phyloP scores from a whole-genome alignment of 2,113 vertebrate species.

The Seriola quinqueradiata region DNA sequence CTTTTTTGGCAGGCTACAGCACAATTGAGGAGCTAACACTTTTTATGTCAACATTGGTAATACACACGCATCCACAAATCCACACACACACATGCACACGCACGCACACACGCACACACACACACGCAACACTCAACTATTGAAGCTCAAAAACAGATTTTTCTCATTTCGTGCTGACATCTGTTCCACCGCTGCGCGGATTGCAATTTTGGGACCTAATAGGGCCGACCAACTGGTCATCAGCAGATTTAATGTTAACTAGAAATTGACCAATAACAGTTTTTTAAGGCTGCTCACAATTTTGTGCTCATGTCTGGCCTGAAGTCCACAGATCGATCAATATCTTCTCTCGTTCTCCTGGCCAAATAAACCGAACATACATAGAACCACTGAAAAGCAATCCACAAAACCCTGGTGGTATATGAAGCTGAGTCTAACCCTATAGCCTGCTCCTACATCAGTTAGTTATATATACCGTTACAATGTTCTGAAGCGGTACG shows the following conservation, averaged over 20 bases:
- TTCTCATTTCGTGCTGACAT: conserved; percentile 73
- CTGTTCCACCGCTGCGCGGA: conserved; percentile 67
- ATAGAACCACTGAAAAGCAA: conserved; percentile 37
- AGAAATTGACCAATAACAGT: conserved; percentile 76
- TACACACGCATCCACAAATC: conserved; percentile 4
- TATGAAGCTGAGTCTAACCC: conserved; percentile 12
- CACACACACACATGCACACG: conserved; percentile 6
- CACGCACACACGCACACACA: conserved; percentile 10
- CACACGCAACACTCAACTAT: not conserved
- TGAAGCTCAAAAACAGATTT: conserved; percentile 57
- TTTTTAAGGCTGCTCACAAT: conserved; percentile 60
- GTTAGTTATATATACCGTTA: not conserved
- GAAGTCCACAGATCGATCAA: conserved; percentile 65
- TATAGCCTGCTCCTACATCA: not conserved
- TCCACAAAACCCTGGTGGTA: conserved; percentile 16
- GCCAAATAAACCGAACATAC: conserved; percentile 40
- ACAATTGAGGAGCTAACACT: conserved; percentile 15
- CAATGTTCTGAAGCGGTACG: not conserved
- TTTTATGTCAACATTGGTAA: conserved; percentile 18
- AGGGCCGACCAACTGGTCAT: conserved; percentile 62
- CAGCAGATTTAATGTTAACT: conserved; percentile 71
- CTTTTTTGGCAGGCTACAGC: conserved; percentile 26
- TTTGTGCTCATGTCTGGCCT: conserved; percentile 57
- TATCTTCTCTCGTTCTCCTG: conserved; percentile 61
- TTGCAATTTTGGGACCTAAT: conserved; percentile 77